Conservation (phyloP, 2,113 vertebrate genomes). For the Eleginops maclovinus region DNA sequence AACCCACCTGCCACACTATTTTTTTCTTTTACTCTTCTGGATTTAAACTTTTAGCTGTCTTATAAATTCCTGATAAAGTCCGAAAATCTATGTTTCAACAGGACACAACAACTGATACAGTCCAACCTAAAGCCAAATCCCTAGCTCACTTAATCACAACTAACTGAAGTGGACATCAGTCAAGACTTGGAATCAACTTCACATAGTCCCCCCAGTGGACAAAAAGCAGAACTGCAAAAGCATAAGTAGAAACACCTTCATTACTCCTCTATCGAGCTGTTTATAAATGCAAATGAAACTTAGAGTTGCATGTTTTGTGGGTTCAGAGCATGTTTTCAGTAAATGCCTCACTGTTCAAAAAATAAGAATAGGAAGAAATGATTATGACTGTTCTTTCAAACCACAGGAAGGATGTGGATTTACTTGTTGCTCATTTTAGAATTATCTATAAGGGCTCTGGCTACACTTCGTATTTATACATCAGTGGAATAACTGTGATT, state of each 20-base stretch:
- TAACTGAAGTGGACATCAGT: constrained; percentile 26
- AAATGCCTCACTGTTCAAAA: constrained; percentile 34
- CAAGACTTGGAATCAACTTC: constrained; percentile 22
- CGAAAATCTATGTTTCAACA: constrained; percentile 14
- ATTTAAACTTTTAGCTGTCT: neutral
- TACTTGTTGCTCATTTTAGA: constrained; percentile 44
- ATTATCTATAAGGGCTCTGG: constrained; percentile 36
- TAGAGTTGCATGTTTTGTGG: constrained; percentile 17
- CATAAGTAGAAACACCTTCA: neutral
- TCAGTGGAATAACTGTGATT: constrained; percentile 15
- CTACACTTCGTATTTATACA: constrained; percentile 12
- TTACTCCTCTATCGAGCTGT: neutral
- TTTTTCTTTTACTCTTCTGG: neutral
- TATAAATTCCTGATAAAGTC: neutral
- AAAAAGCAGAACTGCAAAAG: constrained; percentile 34
- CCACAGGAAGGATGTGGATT: constrained; percentile 62
- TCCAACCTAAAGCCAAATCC: constrained; percentile 1
- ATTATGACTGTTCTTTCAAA: constrained; percentile 39
- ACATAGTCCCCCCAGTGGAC: constrained; percentile 70
- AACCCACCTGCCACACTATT: constrained; percentile 35
- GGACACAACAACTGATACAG: neutral
- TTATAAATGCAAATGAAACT: constrained; percentile 36
- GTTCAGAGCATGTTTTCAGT: constrained; percentile 25
- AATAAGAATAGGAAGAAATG: neutral
- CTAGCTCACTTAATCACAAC: neutral